Conservation (phyloP, 1,140 invertebrate genomes). For the Euwallacea similis region DNA sequence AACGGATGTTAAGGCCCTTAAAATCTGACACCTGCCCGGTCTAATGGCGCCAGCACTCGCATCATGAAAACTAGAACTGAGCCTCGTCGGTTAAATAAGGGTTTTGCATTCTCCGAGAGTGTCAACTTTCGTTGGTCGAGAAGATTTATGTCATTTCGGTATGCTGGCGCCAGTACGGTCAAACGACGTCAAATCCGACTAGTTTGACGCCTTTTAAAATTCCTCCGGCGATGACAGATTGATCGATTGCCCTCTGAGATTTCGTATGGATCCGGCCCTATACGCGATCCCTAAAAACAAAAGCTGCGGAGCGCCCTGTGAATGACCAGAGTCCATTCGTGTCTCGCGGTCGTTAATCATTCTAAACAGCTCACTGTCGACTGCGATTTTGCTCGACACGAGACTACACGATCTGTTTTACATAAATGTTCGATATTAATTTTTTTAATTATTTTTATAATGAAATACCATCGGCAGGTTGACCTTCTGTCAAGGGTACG, state of each 20-base stretch:
- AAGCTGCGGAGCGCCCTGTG: background rate
- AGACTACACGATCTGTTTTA: constrained; percentile 32
- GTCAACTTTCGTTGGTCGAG: constrained; percentile 1
- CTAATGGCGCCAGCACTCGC: constrained; percentile 28
- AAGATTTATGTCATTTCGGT: constrained; percentile 18
- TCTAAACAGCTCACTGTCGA: constrained; percentile 24
- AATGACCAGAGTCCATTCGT: constrained; percentile 11
- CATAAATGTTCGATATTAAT: constrained; percentile 33
- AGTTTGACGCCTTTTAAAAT: constrained; percentile 26
- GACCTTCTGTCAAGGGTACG: background rate
- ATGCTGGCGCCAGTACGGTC: constrained; percentile 24
- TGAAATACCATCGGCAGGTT: background rate
- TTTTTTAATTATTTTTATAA: constrained; percentile 29
- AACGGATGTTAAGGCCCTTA: constrained; percentile 31
- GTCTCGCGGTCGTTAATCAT: constrained; percentile 22
- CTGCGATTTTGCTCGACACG: constrained; percentile 31
- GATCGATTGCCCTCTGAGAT: constrained; percentile 9
- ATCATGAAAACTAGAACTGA: constrained; percentile 3
- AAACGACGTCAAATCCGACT: constrained; percentile 19
- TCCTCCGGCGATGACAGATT: constrained; percentile 16
- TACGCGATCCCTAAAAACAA: background rate
- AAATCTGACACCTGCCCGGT: constrained; percentile 30
- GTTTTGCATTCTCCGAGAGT: background rate
- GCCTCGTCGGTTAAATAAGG: background rate
- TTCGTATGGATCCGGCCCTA: background rate